Conservation (phyloP, 2,797 vertebrate species). For the Meda fulgida region DNA sequence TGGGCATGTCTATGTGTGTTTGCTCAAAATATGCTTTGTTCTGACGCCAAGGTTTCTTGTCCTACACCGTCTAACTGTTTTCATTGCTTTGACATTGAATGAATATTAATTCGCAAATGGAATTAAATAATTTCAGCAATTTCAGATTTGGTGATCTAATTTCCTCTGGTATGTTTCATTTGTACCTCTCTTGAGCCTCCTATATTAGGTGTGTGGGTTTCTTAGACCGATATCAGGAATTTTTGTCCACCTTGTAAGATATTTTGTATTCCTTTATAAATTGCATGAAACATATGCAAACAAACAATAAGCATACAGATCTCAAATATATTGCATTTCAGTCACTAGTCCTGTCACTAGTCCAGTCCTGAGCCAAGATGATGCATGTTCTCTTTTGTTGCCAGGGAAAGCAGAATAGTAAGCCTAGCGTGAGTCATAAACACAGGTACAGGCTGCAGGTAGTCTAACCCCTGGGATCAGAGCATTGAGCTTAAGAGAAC, state of each 20-base stretch:
- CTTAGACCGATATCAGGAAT: background rate
- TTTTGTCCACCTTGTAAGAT: no score
- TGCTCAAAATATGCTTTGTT: conserved; percentile 16
- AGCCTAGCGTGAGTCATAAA: conserved; percentile 38
- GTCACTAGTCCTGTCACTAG: background rate
- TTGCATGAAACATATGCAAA: background rate
- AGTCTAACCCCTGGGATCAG: conserved; percentile 34
- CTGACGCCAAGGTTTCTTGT: background rate
- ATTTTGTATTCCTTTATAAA: conserved; percentile 6
- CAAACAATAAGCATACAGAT: conserved; percentile 21
- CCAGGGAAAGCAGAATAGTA: conserved; percentile 17
- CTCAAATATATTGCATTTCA: conserved; percentile 44
- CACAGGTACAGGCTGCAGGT: conserved; percentile 15
- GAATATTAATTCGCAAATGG: background rate
- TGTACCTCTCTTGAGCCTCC: background rate
- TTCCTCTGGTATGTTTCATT: background rate
- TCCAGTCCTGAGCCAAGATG: conserved; percentile 7
- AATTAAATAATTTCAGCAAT: conserved; percentile 18
- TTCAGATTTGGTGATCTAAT: conserved; percentile 3
- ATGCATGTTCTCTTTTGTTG: conserved; percentile 31
- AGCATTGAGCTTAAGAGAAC: conserved; percentile 32
- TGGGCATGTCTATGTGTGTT: background rate
- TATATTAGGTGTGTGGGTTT: conserved; percentile 1
- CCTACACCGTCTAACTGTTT: background rate
- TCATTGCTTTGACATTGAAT: background rate